Conservation (phyloP, 2,797 vertebrate genomes). For the Notamacropus eugenii region DNA sequence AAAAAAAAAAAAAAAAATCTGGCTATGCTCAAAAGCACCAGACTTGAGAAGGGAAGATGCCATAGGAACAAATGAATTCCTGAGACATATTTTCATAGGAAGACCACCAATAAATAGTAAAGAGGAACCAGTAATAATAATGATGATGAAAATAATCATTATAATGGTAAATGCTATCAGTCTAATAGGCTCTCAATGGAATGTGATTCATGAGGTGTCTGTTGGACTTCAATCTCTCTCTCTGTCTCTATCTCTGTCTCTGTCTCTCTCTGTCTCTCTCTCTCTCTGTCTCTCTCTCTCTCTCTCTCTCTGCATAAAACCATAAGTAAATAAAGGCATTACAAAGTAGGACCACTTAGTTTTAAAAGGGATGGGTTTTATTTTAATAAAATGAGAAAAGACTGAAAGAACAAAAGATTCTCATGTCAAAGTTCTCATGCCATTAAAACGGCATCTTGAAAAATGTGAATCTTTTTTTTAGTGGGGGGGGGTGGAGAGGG, state of each 20-base stretch:
- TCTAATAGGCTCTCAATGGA: conserved; percentile 67
- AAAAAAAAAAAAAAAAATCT: conserved; percentile 4
- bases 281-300: not conserved
- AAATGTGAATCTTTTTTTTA: conserved; percentile 52
- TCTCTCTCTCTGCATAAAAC: conserved; percentile 80
- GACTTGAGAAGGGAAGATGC: not conserved
- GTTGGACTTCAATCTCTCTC: not conserved
- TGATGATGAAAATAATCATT: no score
- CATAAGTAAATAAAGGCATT: conserved; percentile 80
- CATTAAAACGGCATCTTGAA: conserved; percentile 79
- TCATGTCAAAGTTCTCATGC: conserved; percentile 77
- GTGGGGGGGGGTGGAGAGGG: conserved; percentile 30
- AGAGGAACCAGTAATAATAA: not conserved
- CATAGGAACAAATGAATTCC: not conserved
- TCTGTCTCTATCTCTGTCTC: not conserved
- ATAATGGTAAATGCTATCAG: conserved; percentile 51
- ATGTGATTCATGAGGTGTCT: conserved; percentile 66
- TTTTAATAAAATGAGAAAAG: conserved; percentile 81
- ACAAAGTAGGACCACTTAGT: conserved; percentile 71
- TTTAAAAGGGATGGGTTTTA: conserved; percentile 74
- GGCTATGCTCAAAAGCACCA: conserved; percentile 35
- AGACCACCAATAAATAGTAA: conserved; percentile 9
- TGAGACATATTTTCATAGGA: conserved; percentile 10
- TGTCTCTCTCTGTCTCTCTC: not conserved
- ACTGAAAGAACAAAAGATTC: conserved; percentile 76